Conservation (phyloP, 2,797 vertebrate genomes). For the Merluccius polli region DNA sequence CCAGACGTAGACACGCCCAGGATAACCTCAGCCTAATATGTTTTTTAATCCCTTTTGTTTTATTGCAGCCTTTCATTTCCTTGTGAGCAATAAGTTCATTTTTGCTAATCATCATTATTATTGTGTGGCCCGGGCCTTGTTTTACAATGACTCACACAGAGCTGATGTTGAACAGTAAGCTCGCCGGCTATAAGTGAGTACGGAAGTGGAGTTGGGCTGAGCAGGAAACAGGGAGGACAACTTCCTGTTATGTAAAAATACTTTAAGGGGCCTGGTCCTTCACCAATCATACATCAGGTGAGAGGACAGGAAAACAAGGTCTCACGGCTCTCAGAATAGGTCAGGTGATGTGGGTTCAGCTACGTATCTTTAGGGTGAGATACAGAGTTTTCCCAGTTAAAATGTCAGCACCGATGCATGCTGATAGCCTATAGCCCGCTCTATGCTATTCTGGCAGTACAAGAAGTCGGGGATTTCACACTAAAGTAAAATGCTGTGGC, state of each 20-base stretch:
- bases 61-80: neutral
- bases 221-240: conserved; percentile 90
- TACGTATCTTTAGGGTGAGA: neutral
- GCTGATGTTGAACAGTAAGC: neutral
- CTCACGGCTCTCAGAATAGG: conserved; percentile 31
- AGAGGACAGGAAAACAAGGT: conserved; percentile 61
- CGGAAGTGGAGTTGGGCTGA: conserved; percentile 84
- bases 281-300: conserved; percentile 76
- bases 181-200: conserved; percentile 74
- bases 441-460: neutral
- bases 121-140: neutral
- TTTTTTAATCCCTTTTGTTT: neutral
- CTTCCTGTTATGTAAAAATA: conserved; percentile 92
- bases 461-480: neutral
- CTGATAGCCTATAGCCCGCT: neutral
- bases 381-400: neutral
- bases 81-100: neutral
- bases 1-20: neutral
- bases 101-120: neutral
- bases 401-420: neutral
- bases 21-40: neutral
- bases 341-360: conserved; percentile 6
- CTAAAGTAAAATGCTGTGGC: neutral
- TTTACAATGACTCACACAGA: neutral
- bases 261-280: conserved; percentile 71